A percentile compares a stretch with the other conserved stretches of the same genome.
phyloP scores from a whole-genome alignment of 2,113 vertebrate genomes.

The Ctenomys sociabilis region DNA sequence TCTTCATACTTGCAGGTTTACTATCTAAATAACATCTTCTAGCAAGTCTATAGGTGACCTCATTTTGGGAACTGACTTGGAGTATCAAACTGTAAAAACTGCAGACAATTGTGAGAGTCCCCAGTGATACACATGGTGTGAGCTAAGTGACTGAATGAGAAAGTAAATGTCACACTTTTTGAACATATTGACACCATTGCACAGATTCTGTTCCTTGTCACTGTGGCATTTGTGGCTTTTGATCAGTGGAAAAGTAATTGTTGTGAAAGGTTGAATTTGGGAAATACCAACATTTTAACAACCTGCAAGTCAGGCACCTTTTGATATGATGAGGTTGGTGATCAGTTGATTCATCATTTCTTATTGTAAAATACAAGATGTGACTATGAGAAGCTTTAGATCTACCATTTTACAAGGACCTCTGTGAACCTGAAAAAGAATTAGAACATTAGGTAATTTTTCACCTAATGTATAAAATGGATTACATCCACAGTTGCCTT shows the following conservation, averaged over 20 bases:
- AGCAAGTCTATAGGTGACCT: constrained; percentile 61
- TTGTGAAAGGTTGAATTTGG: background rate
- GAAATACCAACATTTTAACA: constrained; percentile 38
- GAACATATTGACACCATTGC: background rate
- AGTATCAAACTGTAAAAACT: constrained; percentile 58
- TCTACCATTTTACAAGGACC: background rate
- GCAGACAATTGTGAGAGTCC: constrained; percentile 28
- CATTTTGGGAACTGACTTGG: constrained; percentile 57
- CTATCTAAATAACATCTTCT: constrained; percentile 70
- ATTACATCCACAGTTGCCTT: background rate
- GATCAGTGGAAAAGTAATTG: constrained; percentile 9
- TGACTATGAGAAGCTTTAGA: background rate
- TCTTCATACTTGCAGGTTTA: constrained; percentile 54
- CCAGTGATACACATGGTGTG: constrained; percentile 32
- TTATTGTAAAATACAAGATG: constrained; percentile 41
- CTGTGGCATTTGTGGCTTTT: background rate
- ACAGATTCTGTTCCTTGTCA: background rate
- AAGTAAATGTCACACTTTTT: background rate
- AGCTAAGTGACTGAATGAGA: constrained; percentile 17
- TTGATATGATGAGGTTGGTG: background rate
- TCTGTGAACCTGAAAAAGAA: background rate
- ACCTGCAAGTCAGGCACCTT: background rate
- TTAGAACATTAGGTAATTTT: constrained; percentile 21
- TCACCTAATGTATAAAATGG: background rate
- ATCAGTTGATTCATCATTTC: constrained; percentile 26